Conservation (phyloP, 2,797 vertebrate genomes). For the Alcedo atthis region DNA sequence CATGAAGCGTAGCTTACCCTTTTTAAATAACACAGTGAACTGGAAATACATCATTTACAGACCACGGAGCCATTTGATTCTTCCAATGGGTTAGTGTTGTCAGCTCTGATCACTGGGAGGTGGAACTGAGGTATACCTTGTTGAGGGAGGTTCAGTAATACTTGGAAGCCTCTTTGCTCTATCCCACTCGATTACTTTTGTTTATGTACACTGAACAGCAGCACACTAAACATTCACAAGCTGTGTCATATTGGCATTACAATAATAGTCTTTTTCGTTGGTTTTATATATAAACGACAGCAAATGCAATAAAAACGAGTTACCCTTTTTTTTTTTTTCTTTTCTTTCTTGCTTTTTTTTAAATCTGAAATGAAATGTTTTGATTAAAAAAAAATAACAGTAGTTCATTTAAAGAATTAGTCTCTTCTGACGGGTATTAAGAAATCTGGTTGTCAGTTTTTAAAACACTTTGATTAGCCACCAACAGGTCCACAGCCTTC, state of each 20-base stretch:
- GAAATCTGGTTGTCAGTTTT: constrained; percentile 80
- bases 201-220: constrained; percentile 94
- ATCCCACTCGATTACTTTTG: constrained; percentile 88
- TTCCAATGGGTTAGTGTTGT: constrained; percentile 87
- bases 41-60: constrained; percentile 83
- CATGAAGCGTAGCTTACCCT: constrained; percentile 77
- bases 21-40: constrained; percentile 83
- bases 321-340: constrained; percentile 84
- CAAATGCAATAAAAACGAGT: constrained; percentile 89
- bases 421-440: constrained; percentile 80
- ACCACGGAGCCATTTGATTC: constrained; percentile 81
- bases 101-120: constrained; percentile 80
- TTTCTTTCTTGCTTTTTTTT: constrained; percentile 74
- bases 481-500: constrained; percentile 71
- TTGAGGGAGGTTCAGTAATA: constrained; percentile 98
- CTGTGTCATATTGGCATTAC: constrained; percentile 98
- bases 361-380: constrained; percentile 91
- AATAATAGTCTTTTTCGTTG: constrained; percentile 87
- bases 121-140: constrained; percentile 99
- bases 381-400: constrained; percentile 85
- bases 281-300: constrained; percentile 85
- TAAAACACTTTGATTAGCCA: constrained; percentile 69
- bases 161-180: constrained; percentile 91
- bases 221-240: constrained; percentile 99
- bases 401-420: constrained; percentile 86